These are phyloP conservation scores for Labeo rohita DNA, from an alignment of 2,113 vertebrate species.

Conservation along the genomic window DNA sequence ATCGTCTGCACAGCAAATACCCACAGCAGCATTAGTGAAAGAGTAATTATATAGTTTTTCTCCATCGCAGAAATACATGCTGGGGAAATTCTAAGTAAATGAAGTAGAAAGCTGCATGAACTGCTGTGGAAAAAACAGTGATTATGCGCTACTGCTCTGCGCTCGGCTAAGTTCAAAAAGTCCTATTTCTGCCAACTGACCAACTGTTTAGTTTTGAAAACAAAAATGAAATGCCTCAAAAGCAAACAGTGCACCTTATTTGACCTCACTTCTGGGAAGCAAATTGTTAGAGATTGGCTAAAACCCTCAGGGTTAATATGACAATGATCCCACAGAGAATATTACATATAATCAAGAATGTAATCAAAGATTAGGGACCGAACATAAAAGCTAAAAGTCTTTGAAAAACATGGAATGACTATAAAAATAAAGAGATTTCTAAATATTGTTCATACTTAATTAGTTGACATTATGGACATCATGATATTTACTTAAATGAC, in stretches of 20 bases:
- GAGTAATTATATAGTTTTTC: constrained; percentile 9
- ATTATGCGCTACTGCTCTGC: constrained; percentile 28
- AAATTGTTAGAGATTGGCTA: constrained; percentile 58
- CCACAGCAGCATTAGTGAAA: constrained; percentile 27
- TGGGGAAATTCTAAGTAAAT: constrained; percentile 31
- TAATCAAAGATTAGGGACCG: not conserved
- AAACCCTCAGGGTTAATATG: constrained; percentile 36
- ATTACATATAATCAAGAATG: constrained; percentile 62
- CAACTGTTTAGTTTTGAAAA: constrained; percentile 68
- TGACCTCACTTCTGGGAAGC: constrained; percentile 61
- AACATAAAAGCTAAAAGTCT: not conserved
- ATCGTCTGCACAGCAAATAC: not conserved
- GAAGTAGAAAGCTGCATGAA: constrained; percentile 11
- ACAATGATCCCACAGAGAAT: constrained; percentile 59
- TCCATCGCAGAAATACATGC: constrained; percentile 8
- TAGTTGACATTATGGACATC: not conserved
- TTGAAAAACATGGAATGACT: not conserved
- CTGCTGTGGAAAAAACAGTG: constrained; percentile 40
- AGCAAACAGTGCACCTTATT: constrained; percentile 58
- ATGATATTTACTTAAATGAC: not conserved
- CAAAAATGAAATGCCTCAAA: constrained; percentile 59
- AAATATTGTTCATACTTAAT: not conserved
- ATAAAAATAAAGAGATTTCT: not conserved
- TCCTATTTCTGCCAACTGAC: constrained; percentile 48
- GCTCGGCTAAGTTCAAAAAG: constrained; percentile 37